phyloP scores from a whole-genome alignment of 1,140 invertebrate genomes.

The Drusus annulatus region DNA sequence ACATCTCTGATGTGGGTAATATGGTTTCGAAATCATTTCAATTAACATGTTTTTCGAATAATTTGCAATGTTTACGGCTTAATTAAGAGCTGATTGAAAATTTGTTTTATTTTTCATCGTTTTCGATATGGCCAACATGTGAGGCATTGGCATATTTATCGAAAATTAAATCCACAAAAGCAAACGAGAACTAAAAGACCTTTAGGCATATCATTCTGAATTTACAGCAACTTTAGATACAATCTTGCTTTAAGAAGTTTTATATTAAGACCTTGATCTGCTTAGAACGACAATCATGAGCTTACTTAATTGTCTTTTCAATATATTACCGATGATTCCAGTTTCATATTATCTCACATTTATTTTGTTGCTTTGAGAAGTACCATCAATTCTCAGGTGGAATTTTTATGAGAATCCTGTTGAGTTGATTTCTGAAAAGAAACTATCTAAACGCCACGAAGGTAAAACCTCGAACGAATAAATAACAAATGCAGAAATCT shows the following conservation, averaged over 20 bases:
- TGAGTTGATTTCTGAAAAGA: too few relatives aligned
- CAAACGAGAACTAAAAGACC: neutral
- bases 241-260: neutral
- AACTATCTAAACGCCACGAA: too few relatives aligned
- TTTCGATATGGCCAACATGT: slow-evolving; percentile 16
- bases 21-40: slow-evolving; percentile 32
- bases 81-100: slow-evolving; percentile 35
- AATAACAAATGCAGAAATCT: too few relatives aligned
- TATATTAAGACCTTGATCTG: neutral
- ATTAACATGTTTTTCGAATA: slow-evolving; percentile 42
- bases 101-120: slow-evolving; percentile 27
- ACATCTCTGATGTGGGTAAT: slow-evolving; percentile 32
- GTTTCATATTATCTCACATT: too few relatives aligned
- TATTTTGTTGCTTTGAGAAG: too few relatives aligned
- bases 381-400: too few relatives aligned
- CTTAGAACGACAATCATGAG: neutral
- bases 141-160: slow-evolving; percentile 13
- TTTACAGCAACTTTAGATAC: neutral
- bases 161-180: slow-evolving; percentile 8
- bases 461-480: too few relatives aligned
- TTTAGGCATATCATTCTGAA: neutral
- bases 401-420: too few relatives aligned
- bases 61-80: slow-evolving; percentile 38
- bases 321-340: too few relatives aligned
- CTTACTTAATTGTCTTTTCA: too few relatives aligned